Percentiles rank a stretch among this genome's conserved stretches.
phyloP scores from a whole-genome alignment of 2,797 vertebrate genomes.

The Pseudochromis fuscus region DNA sequence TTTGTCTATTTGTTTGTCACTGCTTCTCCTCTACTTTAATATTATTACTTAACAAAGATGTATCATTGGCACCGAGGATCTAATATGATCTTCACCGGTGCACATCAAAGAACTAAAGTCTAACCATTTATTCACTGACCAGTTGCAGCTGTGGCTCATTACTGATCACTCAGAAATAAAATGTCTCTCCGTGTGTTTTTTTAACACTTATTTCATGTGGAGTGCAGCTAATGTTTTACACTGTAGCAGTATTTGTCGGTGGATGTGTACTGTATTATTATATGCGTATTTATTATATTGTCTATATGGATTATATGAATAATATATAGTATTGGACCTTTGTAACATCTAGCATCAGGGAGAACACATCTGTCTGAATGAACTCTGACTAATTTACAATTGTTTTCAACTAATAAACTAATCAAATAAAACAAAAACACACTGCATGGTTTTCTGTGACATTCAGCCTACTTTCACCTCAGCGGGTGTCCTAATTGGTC shows the following conservation, averaged over 20 bases:
- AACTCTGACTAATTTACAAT: background rate
- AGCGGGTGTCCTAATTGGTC: background rate
- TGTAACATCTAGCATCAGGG: background rate
- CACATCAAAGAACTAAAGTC: too few relatives aligned
- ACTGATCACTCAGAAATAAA: too few relatives aligned
- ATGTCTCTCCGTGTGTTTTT: background rate
- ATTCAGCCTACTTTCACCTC: background rate
- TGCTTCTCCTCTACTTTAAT: background rate
- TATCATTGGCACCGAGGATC: too few relatives aligned
- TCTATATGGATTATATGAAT: background rate
- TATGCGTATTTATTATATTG: conserved; percentile 25
- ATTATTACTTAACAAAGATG: background rate
- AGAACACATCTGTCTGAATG: background rate
- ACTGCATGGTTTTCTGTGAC: background rate
- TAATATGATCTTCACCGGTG: too few relatives aligned
- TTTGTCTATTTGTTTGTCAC: background rate
- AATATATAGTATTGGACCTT: background rate
- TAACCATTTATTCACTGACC: too few relatives aligned
- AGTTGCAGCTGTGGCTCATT: conserved; percentile 3
- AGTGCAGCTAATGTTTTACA: background rate
- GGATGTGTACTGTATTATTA: conserved; percentile 5
- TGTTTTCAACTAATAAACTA: background rate
- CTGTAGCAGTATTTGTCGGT: background rate
- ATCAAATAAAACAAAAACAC: background rate
- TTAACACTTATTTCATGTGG: background rate